Evolutionary conservation across 2,797 vertebrate species (phyloP).

Genomic region (Helicolenus hilgendorfi): DNA sequence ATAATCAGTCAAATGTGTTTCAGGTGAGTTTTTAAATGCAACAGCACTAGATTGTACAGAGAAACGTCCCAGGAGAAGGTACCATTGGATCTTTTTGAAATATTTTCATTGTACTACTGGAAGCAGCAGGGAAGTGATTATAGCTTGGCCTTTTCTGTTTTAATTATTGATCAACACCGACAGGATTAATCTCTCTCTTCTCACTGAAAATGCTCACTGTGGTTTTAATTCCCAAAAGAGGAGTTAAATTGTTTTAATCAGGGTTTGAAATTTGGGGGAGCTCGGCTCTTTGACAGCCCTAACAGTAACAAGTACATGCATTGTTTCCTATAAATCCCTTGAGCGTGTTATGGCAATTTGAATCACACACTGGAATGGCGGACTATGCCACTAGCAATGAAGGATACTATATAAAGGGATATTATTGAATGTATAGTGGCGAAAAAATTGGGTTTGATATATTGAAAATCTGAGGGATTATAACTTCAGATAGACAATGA

Average conservation of each 20-base stretch:
- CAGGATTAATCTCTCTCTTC: background rate
- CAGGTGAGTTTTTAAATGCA: background rate
- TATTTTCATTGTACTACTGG: background rate
- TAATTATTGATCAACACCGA: conserved; percentile 29
- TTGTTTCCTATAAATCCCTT: background rate
- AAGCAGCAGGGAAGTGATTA: background rate
- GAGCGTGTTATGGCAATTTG: too few species aligned
- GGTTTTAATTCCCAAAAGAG: background rate
- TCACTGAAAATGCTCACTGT: background rate
- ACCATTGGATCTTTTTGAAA: background rate
- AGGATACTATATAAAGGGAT: background rate
- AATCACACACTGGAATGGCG: too few species aligned
- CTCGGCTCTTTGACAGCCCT: background rate
- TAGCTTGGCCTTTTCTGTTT: background rate
- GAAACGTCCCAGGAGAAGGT: background rate
- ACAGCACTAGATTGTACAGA: background rate
- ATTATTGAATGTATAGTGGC: background rate
- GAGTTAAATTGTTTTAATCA: background rate
- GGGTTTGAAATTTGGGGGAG: background rate
- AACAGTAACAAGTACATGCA: background rate
- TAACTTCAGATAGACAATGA: background rate
- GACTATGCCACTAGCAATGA: background rate
- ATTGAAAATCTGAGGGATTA: background rate
- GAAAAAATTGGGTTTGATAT: background rate
- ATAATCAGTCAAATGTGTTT: background rate